Evolutionary conservation across 2,797 vertebrate species (phyloP), one percentile per base, ranked within the genome.

Genomic region (Dipus sagitta): DNA sequence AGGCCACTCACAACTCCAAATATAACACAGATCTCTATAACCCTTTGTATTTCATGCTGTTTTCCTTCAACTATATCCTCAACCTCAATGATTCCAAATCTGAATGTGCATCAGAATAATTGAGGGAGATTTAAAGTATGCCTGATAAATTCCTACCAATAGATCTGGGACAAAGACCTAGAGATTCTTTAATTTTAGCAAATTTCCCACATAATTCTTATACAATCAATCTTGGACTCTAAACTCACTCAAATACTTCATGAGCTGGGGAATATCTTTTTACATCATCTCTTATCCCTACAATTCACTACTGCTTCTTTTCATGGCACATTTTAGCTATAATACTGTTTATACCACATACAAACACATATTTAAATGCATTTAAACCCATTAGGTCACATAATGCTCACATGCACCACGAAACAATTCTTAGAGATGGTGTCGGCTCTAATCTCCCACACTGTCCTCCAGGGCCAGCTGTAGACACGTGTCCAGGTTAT

Each of bases 91-190:
- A 85, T 71, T 38, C 78, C 42, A 91, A 90, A 76, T 2, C 12
- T 62, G n/a, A 64, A 32, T 42, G 24, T 92, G 30, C 12, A 90
- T 79, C 30, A 78, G n/a, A 95, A 89, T 42, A 81, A 72, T 75
- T 6, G 67, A 6, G 38, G 47, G 24, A 84, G 24, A 0, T 58
- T 62, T 81, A 77, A 84, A 60, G 52, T 68, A 52, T 3, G 74
- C 58, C 80, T 24, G 9, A 71, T 10, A 77, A 34, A 88, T 24
- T 18, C 11, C 26, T 42, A 26, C 12, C 83, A 58, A 4, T 62
- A 74, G 38, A 86, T 42, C 21, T 28, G 21, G 6, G 7, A 62
- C 42, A 80, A 1, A 65, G 1, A 20, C 76, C 58, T 28, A 58
- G 60, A 62, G 67, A 71, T 9, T 52, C 32, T 86, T 21, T 76